These are phyloP conservation scores for Pachypeltis micranthus DNA, from an alignment of 1,140 invertebrate genomes.

Conservation along the genomic window DNA sequence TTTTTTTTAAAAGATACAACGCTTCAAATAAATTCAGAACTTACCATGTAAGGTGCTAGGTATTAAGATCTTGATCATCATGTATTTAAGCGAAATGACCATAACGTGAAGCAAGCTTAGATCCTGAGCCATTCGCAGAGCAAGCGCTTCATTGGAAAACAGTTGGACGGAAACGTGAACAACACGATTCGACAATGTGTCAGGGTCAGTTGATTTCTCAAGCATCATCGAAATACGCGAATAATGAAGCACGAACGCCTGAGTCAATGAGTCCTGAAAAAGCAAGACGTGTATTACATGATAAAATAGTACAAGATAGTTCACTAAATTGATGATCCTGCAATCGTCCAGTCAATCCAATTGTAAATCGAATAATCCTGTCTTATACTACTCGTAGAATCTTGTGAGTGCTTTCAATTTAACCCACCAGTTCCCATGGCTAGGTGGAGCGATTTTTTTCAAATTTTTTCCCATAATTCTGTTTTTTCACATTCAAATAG, in stretches of 20 bases:
- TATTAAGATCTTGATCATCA: slow-evolving; percentile 85
- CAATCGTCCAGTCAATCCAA: no score
- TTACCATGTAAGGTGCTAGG: slow-evolving; percentile 73
- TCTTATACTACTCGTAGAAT: no score
- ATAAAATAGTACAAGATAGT: no score
- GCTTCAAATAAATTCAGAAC: slow-evolving; percentile 28
- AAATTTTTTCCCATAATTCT: no score
- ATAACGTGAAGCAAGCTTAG: slow-evolving; percentile 84
- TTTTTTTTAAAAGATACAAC: no score
- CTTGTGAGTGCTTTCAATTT: no score
- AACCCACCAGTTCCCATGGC: no score
- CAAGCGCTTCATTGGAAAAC: slow-evolving; percentile 86
- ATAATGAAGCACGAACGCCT: slow-evolving; percentile 91
- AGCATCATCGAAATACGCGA: slow-evolving; percentile 84
- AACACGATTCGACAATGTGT: slow-evolving; percentile 84
- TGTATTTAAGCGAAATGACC: slow-evolving; percentile 82
- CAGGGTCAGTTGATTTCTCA: slow-evolving; percentile 70
- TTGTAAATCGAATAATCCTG: no score
- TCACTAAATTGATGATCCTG: no score
- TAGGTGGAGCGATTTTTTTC: no score
- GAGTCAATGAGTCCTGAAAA: slow-evolving; percentile 72
- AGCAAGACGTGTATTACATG: slow-evolving; percentile 16
- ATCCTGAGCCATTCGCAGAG: slow-evolving; percentile 79
- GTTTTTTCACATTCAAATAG: no score
- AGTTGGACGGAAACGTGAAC: slow-evolving; percentile 94